phyloP scores from a whole-genome alignment of 2,797 vertebrate species.

The Takifugu ocellatus region DNA sequence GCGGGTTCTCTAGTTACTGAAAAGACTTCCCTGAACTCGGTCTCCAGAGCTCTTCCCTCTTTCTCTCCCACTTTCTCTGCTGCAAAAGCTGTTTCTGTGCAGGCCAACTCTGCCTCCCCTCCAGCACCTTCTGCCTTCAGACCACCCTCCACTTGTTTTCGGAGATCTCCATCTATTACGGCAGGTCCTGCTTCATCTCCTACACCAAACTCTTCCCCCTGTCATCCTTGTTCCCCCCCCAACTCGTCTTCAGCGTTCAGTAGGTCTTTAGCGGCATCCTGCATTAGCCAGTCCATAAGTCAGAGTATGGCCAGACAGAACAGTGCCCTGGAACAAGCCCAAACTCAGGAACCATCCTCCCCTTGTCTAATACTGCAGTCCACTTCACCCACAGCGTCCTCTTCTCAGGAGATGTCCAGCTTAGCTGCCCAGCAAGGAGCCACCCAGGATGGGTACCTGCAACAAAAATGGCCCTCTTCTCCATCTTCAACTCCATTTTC shows the following conservation, averaged over 20 bases:
- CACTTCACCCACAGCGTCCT: constrained; percentile 58
- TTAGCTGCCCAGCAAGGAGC: too few species aligned
- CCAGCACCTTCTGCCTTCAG: constrained; percentile 1
- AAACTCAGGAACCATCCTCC: constrained; percentile 6
- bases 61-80: constrained; percentile 23
- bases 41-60: constrained; percentile 28
- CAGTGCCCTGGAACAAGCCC: constrained; percentile 28
- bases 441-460: too few species aligned
- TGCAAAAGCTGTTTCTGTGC: constrained; percentile 8
- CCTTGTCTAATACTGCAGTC: constrained; percentile 45
- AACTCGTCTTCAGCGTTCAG: constrained; percentile 68
- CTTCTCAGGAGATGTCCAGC: constrained; percentile 20
- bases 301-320: constrained; percentile 77
- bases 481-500: constrained; percentile 15
- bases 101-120: constrained; percentile 15
- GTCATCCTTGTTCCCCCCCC: constrained; percentile 33
- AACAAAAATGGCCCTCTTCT: too few species aligned
- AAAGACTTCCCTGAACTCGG: background rate
- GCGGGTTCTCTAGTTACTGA: constrained; percentile 15
- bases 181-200: constrained; percentile 31
- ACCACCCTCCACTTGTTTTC: too few species aligned
- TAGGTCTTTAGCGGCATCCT: constrained; percentile 81
- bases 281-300: constrained; percentile 84
- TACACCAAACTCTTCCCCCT: constrained; percentile 9
- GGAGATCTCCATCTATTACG: constrained; percentile 10